These are phyloP conservation scores for Chrysolina oricalcia DNA, from an alignment of 2,888 invertebrate genomes.

Conservation along the genomic window DNA sequence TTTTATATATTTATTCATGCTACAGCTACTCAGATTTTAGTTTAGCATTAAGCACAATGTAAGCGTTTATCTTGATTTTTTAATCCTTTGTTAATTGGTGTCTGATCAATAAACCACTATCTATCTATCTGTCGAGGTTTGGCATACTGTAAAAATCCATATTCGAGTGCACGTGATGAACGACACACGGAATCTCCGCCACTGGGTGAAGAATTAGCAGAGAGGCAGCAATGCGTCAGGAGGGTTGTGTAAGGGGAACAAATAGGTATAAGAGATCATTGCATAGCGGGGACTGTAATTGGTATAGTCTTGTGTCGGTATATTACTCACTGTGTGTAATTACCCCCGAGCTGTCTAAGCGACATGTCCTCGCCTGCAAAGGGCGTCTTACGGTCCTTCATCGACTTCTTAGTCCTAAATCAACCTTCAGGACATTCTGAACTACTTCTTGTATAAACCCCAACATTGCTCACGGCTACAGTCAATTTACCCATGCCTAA, in stretches of 20 bases:
- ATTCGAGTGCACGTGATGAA: not conserved
- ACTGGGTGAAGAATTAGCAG: slow-evolving; percentile 44
- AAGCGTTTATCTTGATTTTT: too few species aligned
- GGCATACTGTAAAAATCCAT: not conserved
- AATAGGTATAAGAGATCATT: slow-evolving; percentile 56
- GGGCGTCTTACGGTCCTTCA: slow-evolving; percentile 63
- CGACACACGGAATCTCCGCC: not conserved
- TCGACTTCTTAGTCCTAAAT: slow-evolving; percentile 63
- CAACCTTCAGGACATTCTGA: slow-evolving; percentile 66
- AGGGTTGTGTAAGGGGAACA: slow-evolving; percentile 48
- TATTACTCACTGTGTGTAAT: slow-evolving; percentile 72
- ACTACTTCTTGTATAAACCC: slow-evolving; percentile 65
- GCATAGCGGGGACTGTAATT: slow-evolving; percentile 67
- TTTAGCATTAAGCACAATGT: too few species aligned
- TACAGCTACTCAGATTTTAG: too few species aligned
- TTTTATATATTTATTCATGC: too few species aligned
- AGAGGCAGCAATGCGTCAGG: slow-evolving; percentile 56
- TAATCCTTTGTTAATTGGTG: too few species aligned
- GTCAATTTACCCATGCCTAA: slow-evolving; percentile 59
- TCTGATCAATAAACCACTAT: too few species aligned
- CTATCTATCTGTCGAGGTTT: too few species aligned
- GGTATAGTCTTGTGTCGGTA: slow-evolving; percentile 66
- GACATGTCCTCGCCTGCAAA: slow-evolving; percentile 71
- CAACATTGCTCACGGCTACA: slow-evolving; percentile 57
- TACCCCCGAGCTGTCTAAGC: slow-evolving; percentile 70